Base-by-base conservation (phyloP, 2,113 vertebrate species). In the Pimephales promelas region DNA sequence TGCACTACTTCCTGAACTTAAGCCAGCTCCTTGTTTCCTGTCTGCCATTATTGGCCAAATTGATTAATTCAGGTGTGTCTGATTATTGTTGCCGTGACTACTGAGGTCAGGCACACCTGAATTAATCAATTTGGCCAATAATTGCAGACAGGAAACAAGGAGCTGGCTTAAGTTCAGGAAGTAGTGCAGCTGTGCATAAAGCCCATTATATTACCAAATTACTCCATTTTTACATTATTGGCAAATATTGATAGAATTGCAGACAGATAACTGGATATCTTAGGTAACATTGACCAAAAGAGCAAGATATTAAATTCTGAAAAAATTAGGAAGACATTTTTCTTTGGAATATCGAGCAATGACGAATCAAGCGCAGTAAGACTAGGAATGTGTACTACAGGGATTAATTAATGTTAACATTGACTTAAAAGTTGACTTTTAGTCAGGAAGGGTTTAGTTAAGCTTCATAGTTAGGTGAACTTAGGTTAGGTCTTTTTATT, bases 401-500 rank as follows among this genome's bases (percentile, higher is more conserved):
- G n/a, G 10, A 26, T 61, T 61, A 26, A 61, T 70, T 40, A 75
- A 54, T 26, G 20, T 76, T 34, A 40, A 57, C 14, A 34, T 7
- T 56, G 10, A n/a, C 10, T 56, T 13, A 28, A 76, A 28, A 36
- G 49, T 76, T 57, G 73, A 76, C 54, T 14, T 77, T 77, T 36
- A 68, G n/a, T 45, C 11, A 71, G 24, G 22, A 14, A 40, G 31
- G 22, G 16, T 40, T 77, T 22, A 56, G 26, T 59, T 24, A 16
- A 59, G 28, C 34, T 43, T 36, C 10, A 24, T 34, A 7, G 20
- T n/a, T 36, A 13, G 0, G 13, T 24, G 31, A 77, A 31, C 40
- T 40, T 40, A 40, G 40, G 40, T 40, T 40, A 22, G 31, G 22
- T 77, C 11, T 71, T 78, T 70, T 76, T 61, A 61, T 64, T 47